These are phyloP conservation scores for Caenorhabditis virilis DNA, from an alignment of 2,888 invertebrate genomes.

Conservation along the genomic window DNA sequence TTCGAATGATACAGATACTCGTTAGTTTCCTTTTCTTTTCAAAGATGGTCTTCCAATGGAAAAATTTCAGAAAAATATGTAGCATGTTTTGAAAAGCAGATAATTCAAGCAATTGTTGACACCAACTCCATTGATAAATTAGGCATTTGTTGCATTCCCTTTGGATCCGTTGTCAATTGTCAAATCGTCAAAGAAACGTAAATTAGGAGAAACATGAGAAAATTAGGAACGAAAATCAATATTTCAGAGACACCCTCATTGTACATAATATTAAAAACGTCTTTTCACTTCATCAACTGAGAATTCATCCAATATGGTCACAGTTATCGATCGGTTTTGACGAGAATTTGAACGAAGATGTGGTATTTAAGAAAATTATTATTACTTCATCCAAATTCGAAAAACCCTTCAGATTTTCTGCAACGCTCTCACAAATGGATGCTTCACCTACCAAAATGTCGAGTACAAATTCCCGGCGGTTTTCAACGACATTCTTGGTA, in stretches of 20 bases:
- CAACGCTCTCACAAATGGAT: conserved; percentile 27
- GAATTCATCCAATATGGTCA: background rate
- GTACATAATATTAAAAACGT: background rate
- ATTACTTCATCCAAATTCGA: background rate
- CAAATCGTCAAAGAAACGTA: background rate
- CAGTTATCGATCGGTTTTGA: background rate
- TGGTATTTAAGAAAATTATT: background rate
- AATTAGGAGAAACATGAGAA: no score
- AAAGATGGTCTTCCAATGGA: no score
- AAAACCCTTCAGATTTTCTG: conserved; percentile 5
- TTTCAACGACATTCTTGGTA: conserved; percentile 25
- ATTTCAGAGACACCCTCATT: no score
- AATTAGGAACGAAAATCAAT: no score
- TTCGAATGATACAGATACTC: no score
- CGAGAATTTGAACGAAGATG: conserved; percentile 10
- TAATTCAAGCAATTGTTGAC: background rate
- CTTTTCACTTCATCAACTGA: no score
- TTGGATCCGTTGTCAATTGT: background rate
- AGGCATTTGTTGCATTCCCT: background rate
- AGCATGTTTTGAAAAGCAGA: background rate
- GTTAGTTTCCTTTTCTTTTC: no score
- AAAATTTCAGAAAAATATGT: background rate
- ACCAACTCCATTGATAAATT: background rate
- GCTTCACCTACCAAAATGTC: conserved; percentile 20
- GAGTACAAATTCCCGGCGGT: conserved; percentile 16